These are phyloP conservation scores for Sebastes diaconus DNA, from an alignment of 2,797 vertebrate genomes.

Conservation along the genomic window DNA sequence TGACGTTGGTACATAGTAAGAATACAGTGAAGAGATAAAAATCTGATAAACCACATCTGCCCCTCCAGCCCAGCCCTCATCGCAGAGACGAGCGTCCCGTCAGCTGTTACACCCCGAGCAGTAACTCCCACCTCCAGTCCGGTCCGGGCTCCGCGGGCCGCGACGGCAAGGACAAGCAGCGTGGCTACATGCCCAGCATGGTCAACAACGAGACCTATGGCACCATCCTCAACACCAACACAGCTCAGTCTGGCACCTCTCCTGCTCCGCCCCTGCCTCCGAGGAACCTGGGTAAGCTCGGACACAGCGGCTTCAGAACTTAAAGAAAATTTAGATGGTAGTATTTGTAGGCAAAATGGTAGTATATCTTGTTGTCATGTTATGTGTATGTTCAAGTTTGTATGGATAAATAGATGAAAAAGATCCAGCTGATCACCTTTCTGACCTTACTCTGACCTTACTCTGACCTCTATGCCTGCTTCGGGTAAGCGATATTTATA, in stretches of 20 bases:
- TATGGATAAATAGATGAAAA: not conserved
- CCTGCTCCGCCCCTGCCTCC: slow-evolving; percentile 92
- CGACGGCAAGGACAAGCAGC: slow-evolving; percentile 92
- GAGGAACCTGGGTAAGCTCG: slow-evolving; percentile 88
- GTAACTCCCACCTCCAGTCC: slow-evolving; percentile 83
- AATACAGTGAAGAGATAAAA: not conserved
- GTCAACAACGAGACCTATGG: slow-evolving; percentile 98
- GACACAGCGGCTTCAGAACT: not conserved
- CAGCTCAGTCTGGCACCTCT: slow-evolving; percentile 70
- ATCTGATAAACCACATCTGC: not conserved
- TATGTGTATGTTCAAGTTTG: not conserved
- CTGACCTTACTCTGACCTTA: slow-evolving; percentile 6
- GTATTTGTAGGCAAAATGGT: not conserved
- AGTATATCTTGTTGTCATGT: not conserved
- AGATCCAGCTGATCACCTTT: slow-evolving; percentile 2
- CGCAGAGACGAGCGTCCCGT: slow-evolving; percentile 95
- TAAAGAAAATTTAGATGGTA: not conserved
- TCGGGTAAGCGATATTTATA: not conserved
- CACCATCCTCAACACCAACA: slow-evolving; percentile 88
- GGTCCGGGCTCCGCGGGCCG: slow-evolving; percentile 78
- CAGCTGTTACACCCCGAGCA: slow-evolving; percentile 90
- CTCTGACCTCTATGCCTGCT: not conserved
- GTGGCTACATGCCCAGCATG: slow-evolving; percentile 89
- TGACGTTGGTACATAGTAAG: not conserved
- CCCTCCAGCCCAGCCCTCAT: slow-evolving; percentile 91